Evolutionary conservation across 1,140 invertebrate genomes (phyloP), one percentile per base, ranked within the genome.

Genomic region (Nephila pilipes): DNA sequence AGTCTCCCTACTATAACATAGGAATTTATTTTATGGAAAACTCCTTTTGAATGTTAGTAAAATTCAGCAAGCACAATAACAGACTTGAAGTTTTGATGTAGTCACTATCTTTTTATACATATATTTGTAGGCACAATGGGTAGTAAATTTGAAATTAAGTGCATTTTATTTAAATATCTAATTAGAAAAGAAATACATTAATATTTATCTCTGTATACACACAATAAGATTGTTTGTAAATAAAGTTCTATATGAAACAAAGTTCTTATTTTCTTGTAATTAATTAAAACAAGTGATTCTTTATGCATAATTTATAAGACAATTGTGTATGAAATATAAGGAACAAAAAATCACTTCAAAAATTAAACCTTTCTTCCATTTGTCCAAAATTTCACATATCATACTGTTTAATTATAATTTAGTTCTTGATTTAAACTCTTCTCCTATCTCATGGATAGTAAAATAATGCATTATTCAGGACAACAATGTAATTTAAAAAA

Each of bases 41-140:
- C 85, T 87, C 85, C 55, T 87, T 87, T 87, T 87, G 85, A 87
- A 87, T 87, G 85, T 87, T 87, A 87, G 85, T 32, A 81, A 81
- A 81, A 81, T 81, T 81, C 80, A 81, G 80, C 6, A 54, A 55
- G 38, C 80, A 54, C 80, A 20, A 81, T 54, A 46, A 81, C 38
- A 81, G 46, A 54, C 29, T 81, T 81, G 29, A 81, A 87, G 16
- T 87, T 87, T 60, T 22, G 46, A 29, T 83, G 54, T 36, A 87
- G 32, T 87, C 58, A 87, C 20, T 87, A 60, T 87, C 58, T 87
- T 60, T 55, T 87, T 87, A 36, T 54, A 87, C 32, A 83, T 83
- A 81, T 46, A 46, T 58, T 12, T 87, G 29, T 87, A 87, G 85
- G 85, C 85, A 87, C 85, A 18, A 60, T 60, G 16, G 32, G 58